Conservation (phyloP, 2,888 invertebrate genomes). For the Pollenia amentaria region DNA sequence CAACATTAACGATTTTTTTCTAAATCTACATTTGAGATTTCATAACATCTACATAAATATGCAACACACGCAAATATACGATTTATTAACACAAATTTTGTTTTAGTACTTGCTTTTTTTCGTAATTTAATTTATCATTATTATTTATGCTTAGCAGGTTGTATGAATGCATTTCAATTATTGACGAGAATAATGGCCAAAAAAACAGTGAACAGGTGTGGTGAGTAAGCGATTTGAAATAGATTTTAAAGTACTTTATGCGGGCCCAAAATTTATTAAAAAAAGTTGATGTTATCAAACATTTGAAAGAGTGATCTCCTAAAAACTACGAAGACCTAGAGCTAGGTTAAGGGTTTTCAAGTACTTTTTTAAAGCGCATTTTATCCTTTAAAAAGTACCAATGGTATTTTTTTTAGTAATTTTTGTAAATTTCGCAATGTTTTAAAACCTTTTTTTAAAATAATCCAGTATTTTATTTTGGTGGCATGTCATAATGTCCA, state of each 20-base stretch:
- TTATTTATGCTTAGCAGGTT: conserved; percentile 12
- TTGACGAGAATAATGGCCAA: conserved; percentile 51
- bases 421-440: no score
- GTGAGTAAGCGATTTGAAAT: neutral
- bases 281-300: no score
- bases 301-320: no score
- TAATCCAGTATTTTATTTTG: no score
- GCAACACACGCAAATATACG: conserved; percentile 44
- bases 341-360: no score
- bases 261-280: neutral
- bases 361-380: no score
- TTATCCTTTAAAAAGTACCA: no score
- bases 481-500: no score
- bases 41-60: conserved; percentile 30
- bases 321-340: no score
- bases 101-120: conserved; percentile 19
- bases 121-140: conserved; percentile 39
- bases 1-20: conserved; percentile 28
- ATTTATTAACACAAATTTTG: conserved; percentile 28
- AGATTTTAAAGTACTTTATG: neutral
- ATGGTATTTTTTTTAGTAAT: no score
- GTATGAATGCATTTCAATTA: conserved; percentile 39
- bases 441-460: no score
- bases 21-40: conserved; percentile 28
- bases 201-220: conserved; percentile 15